Base-by-base conservation (phyloP, 2,113 vertebrate genomes). In the Hirundichthys speculiger region DNA sequence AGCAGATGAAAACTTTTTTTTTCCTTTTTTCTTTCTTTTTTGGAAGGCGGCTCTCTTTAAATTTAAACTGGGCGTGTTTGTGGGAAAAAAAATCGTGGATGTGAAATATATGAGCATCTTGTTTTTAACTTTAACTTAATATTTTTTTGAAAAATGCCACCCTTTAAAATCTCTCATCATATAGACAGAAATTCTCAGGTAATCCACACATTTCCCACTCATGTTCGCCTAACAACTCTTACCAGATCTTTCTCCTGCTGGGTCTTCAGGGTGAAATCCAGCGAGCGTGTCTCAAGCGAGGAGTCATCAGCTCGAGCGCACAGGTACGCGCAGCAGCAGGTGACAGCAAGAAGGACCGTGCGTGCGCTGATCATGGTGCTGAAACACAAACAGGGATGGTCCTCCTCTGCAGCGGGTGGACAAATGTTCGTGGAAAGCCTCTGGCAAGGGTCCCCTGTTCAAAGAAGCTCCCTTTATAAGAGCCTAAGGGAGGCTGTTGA, bases 221-320 rank as follows among this genome's bases (percentile, higher is more conserved):
- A 10, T 34, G 7, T 34, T 7, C 30, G 11, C 30, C 30, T n/a
- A 34, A 34, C 25, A 34, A 16, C 22, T 60, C 86, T 86, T 51
- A 91, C 90, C 86, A 91, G 77, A 3, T 90, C 88, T 73, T 89
- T 90, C 58, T 91, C 90, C 47, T 91, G 86, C 38, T 90, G 88
- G 5, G 55, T 69, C 63, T 91, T 90, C 1, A 82, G 39, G 1
- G 84, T 39, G 70, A 82, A 91, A 39, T 91, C 90, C 63, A 87
- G 11, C 0, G 90, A 84, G 72, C 90, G 88, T 3, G 84, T 84
- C 73, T 91, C 90, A 53, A 88, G 15, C 0, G 85, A 90, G 20
- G 85, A 75, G 10, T 90, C 85, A 0, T 91, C 81, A 2, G 82
- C 69, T 0, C 20, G 11, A 10, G 52, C 69, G 25, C 73, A 74